Evolutionary conservation across 1,140 invertebrate genomes (phyloP).

Genomic region (Lasioglossum albipes): DNA sequence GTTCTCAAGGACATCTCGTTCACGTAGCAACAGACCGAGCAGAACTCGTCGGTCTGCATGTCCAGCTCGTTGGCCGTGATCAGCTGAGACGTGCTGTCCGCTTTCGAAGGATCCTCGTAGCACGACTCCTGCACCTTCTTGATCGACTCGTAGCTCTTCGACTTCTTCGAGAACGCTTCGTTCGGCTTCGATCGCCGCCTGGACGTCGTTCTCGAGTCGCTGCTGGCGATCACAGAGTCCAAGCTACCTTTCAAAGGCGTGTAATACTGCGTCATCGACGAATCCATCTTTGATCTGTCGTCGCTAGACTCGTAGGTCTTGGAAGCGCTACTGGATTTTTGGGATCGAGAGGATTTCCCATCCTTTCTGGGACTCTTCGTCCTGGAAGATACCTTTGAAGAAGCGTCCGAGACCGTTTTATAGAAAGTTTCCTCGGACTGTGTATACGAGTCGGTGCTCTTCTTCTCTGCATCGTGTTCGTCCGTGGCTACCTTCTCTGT

Average conservation of each 20-base stretch:
- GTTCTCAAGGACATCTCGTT: slow-evolving; percentile 64
- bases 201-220: slow-evolving; percentile 34
- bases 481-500: slow-evolving; percentile 18
- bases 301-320: slow-evolving; percentile 35
- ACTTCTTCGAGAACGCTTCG: slow-evolving; percentile 72
- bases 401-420: slow-evolving; percentile 33
- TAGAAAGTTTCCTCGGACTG: slow-evolving; percentile 39
- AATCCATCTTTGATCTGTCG: slow-evolving; percentile 32
- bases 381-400: slow-evolving; percentile 12
- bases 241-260: slow-evolving; percentile 72
- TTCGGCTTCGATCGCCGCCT: slow-evolving; percentile 40
- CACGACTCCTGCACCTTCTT: slow-evolving; percentile 65
- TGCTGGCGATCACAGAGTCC: slow-evolving; percentile 72
- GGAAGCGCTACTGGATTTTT: neutral
- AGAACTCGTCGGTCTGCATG: slow-evolving; percentile 72
- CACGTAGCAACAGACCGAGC: slow-evolving; percentile 73
- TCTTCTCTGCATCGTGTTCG: neutral
- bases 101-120: slow-evolving; percentile 55
- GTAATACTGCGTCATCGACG: slow-evolving; percentile 46
- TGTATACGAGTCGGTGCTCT: slow-evolving; percentile 10
- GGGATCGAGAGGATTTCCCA: slow-evolving; percentile 18
- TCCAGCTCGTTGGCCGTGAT: slow-evolving; percentile 67
- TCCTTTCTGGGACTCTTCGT: slow-evolving; percentile 35
- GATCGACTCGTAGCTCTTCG: slow-evolving; percentile 77
- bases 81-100: slow-evolving; percentile 67